phyloP scores from a whole-genome alignment of 2,888 invertebrate genomes.

The Meta bourneti region DNA sequence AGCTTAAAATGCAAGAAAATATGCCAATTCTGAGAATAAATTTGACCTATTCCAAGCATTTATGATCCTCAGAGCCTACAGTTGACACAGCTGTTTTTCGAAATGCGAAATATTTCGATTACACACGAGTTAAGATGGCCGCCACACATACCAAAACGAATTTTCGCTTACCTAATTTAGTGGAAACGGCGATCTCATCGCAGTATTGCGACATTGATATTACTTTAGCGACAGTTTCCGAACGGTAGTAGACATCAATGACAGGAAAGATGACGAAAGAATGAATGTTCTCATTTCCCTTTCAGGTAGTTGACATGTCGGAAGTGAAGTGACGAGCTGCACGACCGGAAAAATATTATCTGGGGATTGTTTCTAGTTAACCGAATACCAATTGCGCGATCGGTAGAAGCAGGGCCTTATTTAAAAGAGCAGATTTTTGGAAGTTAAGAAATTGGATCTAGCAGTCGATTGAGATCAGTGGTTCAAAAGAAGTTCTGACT shows the following conservation, averaged over 20 bases:
- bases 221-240: background rate
- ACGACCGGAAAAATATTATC: background rate
- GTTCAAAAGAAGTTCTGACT: no score
- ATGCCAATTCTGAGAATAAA: background rate
- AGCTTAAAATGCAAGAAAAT: no score
- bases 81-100: constrained; percentile 29
- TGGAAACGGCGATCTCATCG: background rate
- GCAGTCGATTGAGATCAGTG: no score
- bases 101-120: constrained; percentile 10
- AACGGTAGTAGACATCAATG: background rate
- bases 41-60: background rate
- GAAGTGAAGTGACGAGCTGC: background rate
- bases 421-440: no score
- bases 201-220: background rate
- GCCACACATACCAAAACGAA: background rate
- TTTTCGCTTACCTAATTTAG: constrained; percentile 2
- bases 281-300: background rate
- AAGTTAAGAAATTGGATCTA: no score
- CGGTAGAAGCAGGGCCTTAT: no score
- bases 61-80: background rate
- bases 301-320: constrained; percentile 12
- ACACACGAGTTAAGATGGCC: constrained; percentile 7
- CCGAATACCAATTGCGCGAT: no score
- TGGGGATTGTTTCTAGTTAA: no score
- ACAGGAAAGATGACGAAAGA: constrained; percentile 26